phyloP scores from a whole-genome alignment of 1,140 invertebrate genomes.

The Saccostrea echinata region DNA sequence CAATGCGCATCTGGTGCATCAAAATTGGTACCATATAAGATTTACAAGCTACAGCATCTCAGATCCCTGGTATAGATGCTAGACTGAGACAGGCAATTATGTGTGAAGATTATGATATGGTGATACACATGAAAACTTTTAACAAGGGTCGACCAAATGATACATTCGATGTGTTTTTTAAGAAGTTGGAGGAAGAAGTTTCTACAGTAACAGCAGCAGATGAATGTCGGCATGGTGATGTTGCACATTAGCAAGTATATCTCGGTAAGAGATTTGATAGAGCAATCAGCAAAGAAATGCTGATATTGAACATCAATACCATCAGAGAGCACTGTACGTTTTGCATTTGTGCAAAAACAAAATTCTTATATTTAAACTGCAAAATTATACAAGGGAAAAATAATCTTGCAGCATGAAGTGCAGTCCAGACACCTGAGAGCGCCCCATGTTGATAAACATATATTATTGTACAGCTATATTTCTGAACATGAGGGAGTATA shows the following conservation, averaged over 20 bases:
- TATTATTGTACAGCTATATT: too few relatives aligned
- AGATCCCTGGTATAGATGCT: conserved; percentile 51
- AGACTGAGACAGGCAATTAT: conserved; percentile 51
- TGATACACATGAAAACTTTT: conserved; percentile 56
- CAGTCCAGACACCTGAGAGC: too few relatives aligned
- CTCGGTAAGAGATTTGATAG: conserved; percentile 55
- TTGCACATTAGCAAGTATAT: conserved; percentile 59
- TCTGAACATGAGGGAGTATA: too few relatives aligned
- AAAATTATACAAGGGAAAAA: conserved; percentile 23
- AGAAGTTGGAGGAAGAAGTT: conserved; percentile 53
- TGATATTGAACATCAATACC: conserved; percentile 59
- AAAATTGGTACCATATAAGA: too few relatives aligned
- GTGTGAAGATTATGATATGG: conserved; percentile 57
- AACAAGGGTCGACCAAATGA: conserved; percentile 61
- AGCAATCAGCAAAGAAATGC: conserved; percentile 44
- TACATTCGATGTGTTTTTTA: conserved; percentile 61
- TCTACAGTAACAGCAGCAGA: conserved; percentile 53
- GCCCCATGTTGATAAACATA: too few relatives aligned
- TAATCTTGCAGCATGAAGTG: too few relatives aligned
- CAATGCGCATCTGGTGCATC: too few relatives aligned
- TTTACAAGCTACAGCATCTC: conserved; percentile 48
- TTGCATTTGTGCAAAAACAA: conserved; percentile 58
- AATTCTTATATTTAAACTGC: conserved; percentile 57
- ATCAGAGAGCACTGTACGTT: conserved; percentile 53
- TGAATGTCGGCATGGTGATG: conserved; percentile 54